Evolutionary conservation across 2,797 vertebrate species (phyloP).

Genomic region (Tapirus indicus): DNA sequence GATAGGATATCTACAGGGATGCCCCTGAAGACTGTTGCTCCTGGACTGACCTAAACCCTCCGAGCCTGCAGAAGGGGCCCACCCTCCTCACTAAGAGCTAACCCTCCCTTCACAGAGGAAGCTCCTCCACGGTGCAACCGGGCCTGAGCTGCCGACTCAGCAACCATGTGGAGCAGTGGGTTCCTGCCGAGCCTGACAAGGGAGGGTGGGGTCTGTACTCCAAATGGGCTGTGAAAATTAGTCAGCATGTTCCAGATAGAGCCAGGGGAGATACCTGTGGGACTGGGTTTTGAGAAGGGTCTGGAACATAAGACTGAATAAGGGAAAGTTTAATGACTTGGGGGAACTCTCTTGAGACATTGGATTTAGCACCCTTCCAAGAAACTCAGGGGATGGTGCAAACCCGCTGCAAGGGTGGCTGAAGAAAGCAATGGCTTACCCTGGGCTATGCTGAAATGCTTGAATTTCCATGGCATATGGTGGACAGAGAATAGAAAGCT

Average conservation of each 20-base stretch:
- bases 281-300: background rate
- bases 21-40: background rate
- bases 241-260: background rate
- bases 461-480: background rate
- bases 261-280: background rate
- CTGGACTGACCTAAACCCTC: background rate
- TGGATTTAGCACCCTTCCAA: background rate
- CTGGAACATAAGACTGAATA: background rate
- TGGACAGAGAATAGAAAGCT: background rate
- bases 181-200: background rate
- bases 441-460: background rate
- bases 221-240: background rate
- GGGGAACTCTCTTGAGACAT: background rate
- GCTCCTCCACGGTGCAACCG: background rate
- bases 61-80: background rate
- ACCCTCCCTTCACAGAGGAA: background rate
- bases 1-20: background rate
- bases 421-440: background rate
- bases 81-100: background rate
- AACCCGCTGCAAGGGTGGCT: background rate
- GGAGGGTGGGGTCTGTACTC: background rate
- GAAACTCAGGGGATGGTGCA: background rate
- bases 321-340: background rate
- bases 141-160: background rate
- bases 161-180: background rate